Percentiles rank a stretch among this genome's conserved stretches.
phyloP scores from a whole-genome alignment of 35 echinoderm and acorn worm genomes.

The Hemicentrotus pulcherrimus region DNA sequence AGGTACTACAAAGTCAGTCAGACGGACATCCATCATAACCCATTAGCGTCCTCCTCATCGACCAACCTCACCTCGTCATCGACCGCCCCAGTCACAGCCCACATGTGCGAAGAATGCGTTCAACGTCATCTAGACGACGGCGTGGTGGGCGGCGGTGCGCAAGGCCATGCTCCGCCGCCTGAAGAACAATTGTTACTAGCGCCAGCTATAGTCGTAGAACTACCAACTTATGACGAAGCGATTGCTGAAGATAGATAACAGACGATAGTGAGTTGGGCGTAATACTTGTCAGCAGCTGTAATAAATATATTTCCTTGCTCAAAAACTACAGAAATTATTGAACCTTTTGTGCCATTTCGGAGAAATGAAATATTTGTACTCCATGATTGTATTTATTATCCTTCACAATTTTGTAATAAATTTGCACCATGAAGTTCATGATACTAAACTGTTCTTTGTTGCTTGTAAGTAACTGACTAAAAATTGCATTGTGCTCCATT shows the following conservation, averaged over 20 bases:
- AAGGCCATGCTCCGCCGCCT: neutral
- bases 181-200: slow-evolving; percentile 33
- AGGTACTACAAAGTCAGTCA: slow-evolving; percentile 35
- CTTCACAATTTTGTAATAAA: neutral
- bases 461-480: neutral
- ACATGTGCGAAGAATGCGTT: slow-evolving; percentile 34
- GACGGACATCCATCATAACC: neutral
- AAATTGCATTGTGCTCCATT: neutral
- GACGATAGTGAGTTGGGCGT: neutral
- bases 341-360: neutral
- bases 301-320: neutral
- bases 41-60: neutral
- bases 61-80: neutral
- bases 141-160: neutral
- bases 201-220: slow-evolving; percentile 36
- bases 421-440: neutral
- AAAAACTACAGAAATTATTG: neutral
- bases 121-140: neutral
- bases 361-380: neutral
- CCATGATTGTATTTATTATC: neutral
- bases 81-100: neutral
- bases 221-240: slow-evolving; percentile 41
- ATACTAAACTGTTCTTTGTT: neutral
- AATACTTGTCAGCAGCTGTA: neutral
- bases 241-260: slow-evolving; percentile 27